These are phyloP conservation scores for Nasonovia ribisnigri DNA, from an alignment of 2,888 invertebrate species.

Conservation along the genomic window DNA sequence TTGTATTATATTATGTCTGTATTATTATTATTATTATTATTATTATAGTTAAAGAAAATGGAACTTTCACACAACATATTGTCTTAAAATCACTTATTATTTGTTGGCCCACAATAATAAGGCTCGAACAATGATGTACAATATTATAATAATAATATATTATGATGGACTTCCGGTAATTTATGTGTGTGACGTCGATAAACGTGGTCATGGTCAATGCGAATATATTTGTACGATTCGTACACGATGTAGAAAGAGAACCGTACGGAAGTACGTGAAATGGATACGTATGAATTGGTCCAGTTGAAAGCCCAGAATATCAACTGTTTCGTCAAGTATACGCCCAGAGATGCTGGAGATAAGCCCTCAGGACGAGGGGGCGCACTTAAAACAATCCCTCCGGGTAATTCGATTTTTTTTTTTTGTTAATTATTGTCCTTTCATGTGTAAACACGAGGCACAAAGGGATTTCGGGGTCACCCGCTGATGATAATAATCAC, in stretches of 20 bases:
- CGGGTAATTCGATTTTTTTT: conserved; percentile 64
- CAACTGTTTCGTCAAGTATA: conserved; percentile 45
- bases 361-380: conserved; percentile 54
- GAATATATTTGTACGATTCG: not conserved
- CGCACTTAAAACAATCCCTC: conserved; percentile 64
- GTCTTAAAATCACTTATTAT: not conserved
- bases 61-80: not conserved
- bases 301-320: not conserved
- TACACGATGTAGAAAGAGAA: not conserved
- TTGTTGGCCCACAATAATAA: not conserved
- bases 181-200: not conserved
- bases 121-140: not conserved
- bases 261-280: not conserved
- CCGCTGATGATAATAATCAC: conserved; percentile 64
- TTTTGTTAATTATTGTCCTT: conserved; percentile 65
- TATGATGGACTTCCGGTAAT: conserved; percentile 30
- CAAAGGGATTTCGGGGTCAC: conserved; percentile 61
- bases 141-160: not conserved
- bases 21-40: too few species aligned
- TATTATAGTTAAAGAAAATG: not conserved
- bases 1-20: too few species aligned
- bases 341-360: conserved; percentile 60
- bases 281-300: conserved; percentile 18
- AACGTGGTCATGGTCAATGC: not conserved
- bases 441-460: conserved; percentile 64